Evolutionary conservation across 2,797 vertebrate species (phyloP).

Genomic region (Siniperca obscura): DNA sequence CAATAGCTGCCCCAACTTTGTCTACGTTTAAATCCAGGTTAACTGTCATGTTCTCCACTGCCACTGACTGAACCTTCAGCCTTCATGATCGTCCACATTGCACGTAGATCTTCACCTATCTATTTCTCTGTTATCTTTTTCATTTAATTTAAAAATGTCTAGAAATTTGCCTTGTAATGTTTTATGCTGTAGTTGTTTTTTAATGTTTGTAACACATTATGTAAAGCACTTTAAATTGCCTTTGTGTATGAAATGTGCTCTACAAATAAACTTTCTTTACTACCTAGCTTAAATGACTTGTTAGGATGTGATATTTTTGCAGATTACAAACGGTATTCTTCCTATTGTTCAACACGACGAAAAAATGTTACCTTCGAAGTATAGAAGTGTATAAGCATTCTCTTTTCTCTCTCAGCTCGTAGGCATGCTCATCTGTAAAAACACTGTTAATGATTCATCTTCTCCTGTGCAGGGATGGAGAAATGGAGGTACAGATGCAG

Average conservation of each 20-base stretch:
- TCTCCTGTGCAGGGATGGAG: constrained; percentile 27
- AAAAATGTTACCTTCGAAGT: constrained; percentile 2
- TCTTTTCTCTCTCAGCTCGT: constrained; percentile 22
- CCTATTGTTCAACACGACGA: background rate
- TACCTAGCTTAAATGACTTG: constrained; percentile 1
- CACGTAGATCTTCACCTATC: background rate
- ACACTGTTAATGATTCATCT: constrained; percentile 66
- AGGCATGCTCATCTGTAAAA: constrained; percentile 46
- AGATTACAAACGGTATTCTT: background rate
- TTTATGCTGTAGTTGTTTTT: background rate
- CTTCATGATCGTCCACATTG: background rate
- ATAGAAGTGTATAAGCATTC: background rate
- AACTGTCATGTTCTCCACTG: too few relatives aligned
- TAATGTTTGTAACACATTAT: constrained; percentile 15
- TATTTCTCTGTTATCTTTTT: background rate
- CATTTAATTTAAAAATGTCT: background rate
- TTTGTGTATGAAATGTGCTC: background rate
- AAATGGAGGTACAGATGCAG: constrained; percentile 40
- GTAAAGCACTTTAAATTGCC: constrained; percentile 6
- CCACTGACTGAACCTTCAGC: background rate
- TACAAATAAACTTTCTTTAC: background rate
- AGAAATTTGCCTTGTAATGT: background rate
- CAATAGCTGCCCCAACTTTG: too few relatives aligned
- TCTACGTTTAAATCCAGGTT: too few relatives aligned
- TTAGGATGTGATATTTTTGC: background rate